These are phyloP conservation scores for Andinoacara biseriatus DNA, from an alignment of 2,113 vertebrate genomes.

Conservation along the genomic window DNA sequence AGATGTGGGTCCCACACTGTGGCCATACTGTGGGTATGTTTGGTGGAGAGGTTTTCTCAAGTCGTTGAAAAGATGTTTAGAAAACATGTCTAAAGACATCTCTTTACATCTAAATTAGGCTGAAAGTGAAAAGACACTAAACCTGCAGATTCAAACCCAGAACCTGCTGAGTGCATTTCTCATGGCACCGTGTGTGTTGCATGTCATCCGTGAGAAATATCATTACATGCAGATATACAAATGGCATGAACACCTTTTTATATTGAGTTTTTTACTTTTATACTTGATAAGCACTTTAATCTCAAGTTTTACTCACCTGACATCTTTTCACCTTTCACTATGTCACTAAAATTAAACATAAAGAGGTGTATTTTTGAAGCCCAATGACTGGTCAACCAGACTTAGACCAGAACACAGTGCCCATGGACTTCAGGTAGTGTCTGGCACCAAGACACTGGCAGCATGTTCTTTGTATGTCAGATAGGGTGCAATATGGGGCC, in stretches of 20 bases:
- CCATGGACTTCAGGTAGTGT: not conserved
- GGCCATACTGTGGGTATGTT: not conserved
- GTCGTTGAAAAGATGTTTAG: no score
- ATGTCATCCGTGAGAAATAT: not conserved
- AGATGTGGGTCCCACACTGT: no score
- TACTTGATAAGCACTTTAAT: not conserved
- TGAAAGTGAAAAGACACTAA: not conserved
- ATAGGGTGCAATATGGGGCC: not conserved
- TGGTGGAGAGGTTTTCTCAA: not conserved
- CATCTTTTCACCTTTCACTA: not conserved
- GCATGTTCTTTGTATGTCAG: not conserved
- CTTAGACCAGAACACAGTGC: not conserved
- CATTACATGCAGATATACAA: not conserved
- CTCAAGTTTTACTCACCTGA: not conserved
- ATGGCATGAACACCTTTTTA: no score
- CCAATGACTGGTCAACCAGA: not conserved
- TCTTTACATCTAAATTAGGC: not conserved
- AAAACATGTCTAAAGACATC: fast-evolving
- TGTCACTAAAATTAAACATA: not conserved
- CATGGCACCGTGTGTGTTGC: not conserved
- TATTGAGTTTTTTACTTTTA: no score
- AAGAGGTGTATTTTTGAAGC: not conserved
- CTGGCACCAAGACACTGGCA: not conserved
- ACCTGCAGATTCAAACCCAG: not conserved
- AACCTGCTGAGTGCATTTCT: not conserved